Percentiles rank a stretch among this genome's conserved stretches.
These are phyloP conservation scores for Microcebus griseorufus DNA, from an alignment of 2,113 vertebrate species.

Conservation along the genomic window DNA sequence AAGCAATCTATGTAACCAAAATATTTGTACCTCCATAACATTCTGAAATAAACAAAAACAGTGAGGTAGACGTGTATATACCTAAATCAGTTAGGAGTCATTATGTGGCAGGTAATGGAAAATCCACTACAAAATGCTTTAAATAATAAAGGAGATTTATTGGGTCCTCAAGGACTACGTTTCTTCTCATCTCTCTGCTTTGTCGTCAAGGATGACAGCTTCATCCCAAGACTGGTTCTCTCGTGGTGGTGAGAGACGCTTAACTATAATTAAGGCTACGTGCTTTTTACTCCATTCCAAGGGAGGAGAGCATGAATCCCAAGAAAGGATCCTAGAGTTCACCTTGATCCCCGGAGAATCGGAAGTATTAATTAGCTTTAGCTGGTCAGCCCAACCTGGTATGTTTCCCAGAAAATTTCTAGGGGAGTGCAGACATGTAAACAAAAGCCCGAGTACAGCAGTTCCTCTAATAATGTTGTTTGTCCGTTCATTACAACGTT, in stretches of 20 bases:
- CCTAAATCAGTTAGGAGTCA: not conserved
- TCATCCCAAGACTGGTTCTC: not conserved
- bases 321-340: not conserved
- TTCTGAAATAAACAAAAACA: not conserved
- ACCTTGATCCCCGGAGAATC: not conserved
- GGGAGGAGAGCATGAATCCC: not conserved
- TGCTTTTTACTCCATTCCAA: not conserved
- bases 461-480: not conserved
- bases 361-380: not conserved
- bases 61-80: not conserved
- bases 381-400: not conserved
- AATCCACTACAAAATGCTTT: constrained; percentile 29
- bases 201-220: not conserved
- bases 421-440: not conserved
- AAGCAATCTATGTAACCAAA: too few relatives aligned
- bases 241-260: not conserved
- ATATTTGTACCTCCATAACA: too few relatives aligned
- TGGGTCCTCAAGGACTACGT: not conserved
- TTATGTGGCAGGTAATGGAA: constrained; percentile 17
- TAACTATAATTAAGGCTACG: not conserved
- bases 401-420: not conserved
- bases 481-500: not conserved
- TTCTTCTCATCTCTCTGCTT: not conserved
- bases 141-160: constrained; percentile 15
- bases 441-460: not conserved